phyloP scores from a whole-genome alignment of 2,797 vertebrate genomes.

The Tangara arthus region DNA sequence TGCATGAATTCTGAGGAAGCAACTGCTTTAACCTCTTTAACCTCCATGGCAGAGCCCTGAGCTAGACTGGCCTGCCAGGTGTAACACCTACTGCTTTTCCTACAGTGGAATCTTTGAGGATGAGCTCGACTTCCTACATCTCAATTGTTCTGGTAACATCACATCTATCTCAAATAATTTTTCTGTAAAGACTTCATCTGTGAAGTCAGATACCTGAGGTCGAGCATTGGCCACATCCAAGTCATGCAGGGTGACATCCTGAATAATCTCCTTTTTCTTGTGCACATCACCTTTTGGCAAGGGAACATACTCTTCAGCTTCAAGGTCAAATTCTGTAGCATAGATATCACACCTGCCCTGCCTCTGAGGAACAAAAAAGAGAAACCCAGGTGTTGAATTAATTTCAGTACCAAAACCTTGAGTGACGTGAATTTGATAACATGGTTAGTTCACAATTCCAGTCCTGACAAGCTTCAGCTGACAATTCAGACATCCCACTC shows the following conservation, averaged over 20 bases:
- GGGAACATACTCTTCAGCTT: constrained; percentile 98
- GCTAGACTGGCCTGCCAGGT: not conserved
- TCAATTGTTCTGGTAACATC: not conserved
- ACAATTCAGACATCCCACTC: constrained; percentile 74
- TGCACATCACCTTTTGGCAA: constrained; percentile 98
- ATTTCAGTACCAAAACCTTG: constrained; percentile 67
- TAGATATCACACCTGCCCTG: constrained; percentile 98
- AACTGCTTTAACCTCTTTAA: not conserved
- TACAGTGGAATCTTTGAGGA: not conserved
- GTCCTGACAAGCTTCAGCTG: constrained; percentile 69
- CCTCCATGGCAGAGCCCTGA: not conserved
- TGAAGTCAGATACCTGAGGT: constrained; percentile 85
- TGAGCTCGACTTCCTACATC: not conserved
- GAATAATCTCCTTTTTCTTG: constrained; percentile 99
- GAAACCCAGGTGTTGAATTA: constrained; percentile 68
- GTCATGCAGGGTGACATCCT: constrained; percentile 97
- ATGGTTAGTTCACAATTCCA: constrained; percentile 45
- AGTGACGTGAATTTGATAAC: constrained; percentile 49
- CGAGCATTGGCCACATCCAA: constrained; percentile 94
- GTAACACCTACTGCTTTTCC: not conserved
- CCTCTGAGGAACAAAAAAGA: constrained; percentile 79
- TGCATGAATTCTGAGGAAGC: not conserved
- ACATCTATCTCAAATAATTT: not conserved
- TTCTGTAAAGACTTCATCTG: not conserved
- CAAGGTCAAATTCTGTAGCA: constrained; percentile 98